These are phyloP conservation scores for Panagrolaimus sp. DNA, from an alignment of 1,140 invertebrate species.

Conservation along the genomic window DNA sequence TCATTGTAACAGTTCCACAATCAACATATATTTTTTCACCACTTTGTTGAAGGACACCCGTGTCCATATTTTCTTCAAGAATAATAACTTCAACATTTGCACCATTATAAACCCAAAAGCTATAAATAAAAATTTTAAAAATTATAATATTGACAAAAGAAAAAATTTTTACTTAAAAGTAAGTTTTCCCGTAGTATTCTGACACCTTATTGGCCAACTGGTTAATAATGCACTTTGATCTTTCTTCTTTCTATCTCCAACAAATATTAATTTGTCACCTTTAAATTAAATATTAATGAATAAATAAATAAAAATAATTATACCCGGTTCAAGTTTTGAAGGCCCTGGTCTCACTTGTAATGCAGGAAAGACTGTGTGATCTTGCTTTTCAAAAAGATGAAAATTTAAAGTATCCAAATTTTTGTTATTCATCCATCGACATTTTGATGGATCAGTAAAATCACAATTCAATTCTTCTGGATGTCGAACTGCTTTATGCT, in stretches of 20 bases:
- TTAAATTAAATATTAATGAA: slow-evolving; percentile 13
- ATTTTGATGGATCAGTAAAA: slow-evolving; percentile 45
- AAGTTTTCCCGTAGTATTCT: slow-evolving; percentile 48
- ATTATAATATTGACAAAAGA: not conserved
- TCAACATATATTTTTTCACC: slow-evolving; percentile 46
- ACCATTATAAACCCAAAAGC: slow-evolving; percentile 57
- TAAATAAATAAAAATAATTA: not conserved
- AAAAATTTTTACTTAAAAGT: slow-evolving; percentile 47
- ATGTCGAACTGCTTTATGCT: slow-evolving; percentile 37
- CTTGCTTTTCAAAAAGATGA: slow-evolving; percentile 52
- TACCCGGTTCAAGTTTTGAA: slow-evolving; percentile 47
- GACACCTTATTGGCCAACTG: slow-evolving; percentile 47
- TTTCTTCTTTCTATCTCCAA: slow-evolving; percentile 43
- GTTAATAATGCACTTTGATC: slow-evolving; percentile 51
- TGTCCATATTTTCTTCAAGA: slow-evolving; percentile 44
- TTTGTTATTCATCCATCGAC: slow-evolving; percentile 50
- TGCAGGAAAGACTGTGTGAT: slow-evolving; percentile 51
- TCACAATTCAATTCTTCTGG: slow-evolving; percentile 54
- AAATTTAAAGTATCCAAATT: slow-evolving; percentile 50
- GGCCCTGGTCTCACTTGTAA: slow-evolving; percentile 53
- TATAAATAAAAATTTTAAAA: slow-evolving; percentile 27
- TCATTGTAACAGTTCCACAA: slow-evolving; percentile 50
- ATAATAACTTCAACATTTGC: slow-evolving; percentile 55
- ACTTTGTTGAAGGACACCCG: slow-evolving; percentile 17
- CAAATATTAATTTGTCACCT: slow-evolving; percentile 51